These are phyloP conservation scores for Bilobella aurantiaca DNA, from an alignment of 1,140 invertebrate genomes.

Conservation along the genomic window DNA sequence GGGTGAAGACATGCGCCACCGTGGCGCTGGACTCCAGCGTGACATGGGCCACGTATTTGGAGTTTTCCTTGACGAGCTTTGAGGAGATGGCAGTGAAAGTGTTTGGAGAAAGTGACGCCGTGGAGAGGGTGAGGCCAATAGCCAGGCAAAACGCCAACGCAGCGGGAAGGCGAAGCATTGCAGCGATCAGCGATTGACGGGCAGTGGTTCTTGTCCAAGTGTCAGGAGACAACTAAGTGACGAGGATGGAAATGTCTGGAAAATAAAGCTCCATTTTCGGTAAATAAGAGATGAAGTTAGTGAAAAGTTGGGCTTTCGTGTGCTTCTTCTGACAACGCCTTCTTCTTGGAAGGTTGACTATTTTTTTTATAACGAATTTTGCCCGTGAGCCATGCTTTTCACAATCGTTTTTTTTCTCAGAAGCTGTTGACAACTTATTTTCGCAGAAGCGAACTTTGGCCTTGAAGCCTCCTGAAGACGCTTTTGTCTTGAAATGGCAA, in stretches of 20 bases:
- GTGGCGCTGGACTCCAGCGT: neutral
- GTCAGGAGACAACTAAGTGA: no score
- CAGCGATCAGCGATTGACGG: no score
- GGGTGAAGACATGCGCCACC: neutral
- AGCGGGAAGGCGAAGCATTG: neutral
- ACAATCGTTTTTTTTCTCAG: no score
- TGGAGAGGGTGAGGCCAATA: neutral
- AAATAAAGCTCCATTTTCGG: no score
- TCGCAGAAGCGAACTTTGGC: neutral
- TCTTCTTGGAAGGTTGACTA: no score
- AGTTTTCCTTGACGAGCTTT: conserved; percentile 3
- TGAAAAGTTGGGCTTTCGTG: no score
- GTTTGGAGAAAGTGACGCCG: neutral
- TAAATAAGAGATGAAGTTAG: no score
- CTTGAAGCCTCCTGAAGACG: neutral
- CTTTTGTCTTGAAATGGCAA: neutral
- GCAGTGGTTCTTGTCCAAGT: no score
- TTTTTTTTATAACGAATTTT: no score
- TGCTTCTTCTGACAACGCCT: no score
- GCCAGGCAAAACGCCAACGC: neutral
- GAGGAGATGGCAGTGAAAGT: conserved; percentile 1
- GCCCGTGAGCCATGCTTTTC: no score
- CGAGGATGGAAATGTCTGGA: no score
- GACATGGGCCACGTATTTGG: neutral
- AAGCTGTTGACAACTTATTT: neutral